Evolutionary conservation across 2,888 invertebrate species (phyloP).

Genomic region (Thera britannica): DNA sequence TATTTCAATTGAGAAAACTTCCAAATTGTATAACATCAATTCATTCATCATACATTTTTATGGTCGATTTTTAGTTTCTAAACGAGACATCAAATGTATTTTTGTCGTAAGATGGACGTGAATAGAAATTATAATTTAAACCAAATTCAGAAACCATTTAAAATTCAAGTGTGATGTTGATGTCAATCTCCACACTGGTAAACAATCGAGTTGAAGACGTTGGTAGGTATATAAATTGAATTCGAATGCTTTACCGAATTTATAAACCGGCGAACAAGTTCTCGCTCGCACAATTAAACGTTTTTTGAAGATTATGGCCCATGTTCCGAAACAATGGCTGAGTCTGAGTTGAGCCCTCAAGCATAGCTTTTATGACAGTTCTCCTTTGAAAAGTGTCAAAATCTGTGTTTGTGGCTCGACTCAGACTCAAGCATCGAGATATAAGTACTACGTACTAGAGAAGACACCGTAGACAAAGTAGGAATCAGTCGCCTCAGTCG

Average conservation of each 20-base stretch:
- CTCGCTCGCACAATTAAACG: no score
- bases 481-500: no score
- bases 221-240: slow-evolving; percentile 9
- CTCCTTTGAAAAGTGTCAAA: no score
- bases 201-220: slow-evolving; percentile 18
- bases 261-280: no score
- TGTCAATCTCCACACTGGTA: slow-evolving; percentile 31
- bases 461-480: no score
- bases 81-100: slow-evolving; percentile 21
- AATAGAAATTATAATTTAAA: slow-evolving; percentile 20
- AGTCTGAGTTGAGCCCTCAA: no score
- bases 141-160: slow-evolving; percentile 26
- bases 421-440: no score
- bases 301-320: no score
- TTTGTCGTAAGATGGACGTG: slow-evolving; percentile 23
- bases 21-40: not conserved
- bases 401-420: no score
- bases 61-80: slow-evolving; percentile 21
- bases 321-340: no score
- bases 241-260: slow-evolving; percentile 12
- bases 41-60: slow-evolving; percentile 4
- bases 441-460: no score
- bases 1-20: slow-evolving; percentile 4
- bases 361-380: no score
- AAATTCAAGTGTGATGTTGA: slow-evolving; percentile 28